Evolutionary conservation across 2,888 invertebrate genomes (phyloP), one percentile per base, ranked within the genome.

Genomic region (Eupsilia transversa): DNA sequence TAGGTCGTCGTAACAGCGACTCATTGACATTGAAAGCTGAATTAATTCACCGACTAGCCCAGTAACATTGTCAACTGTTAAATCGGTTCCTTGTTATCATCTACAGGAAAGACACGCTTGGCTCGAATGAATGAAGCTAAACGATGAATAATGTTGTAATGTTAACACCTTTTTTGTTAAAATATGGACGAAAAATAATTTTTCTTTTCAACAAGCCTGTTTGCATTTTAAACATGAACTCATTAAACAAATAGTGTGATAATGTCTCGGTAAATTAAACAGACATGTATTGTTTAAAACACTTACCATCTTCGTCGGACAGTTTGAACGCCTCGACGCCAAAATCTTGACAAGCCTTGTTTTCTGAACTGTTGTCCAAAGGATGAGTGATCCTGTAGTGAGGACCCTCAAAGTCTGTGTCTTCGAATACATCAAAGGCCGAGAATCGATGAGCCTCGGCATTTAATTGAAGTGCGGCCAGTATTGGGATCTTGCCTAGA

Each of bases 401-500:
- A 56, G 94, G 94, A 0, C 95, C 94, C 82, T 95, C 95, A 74
- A 95, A 95, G 68, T 96, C 95, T 0, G 96, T 96, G 77, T 97
- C 97, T 71, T 97, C 97, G 65, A 97, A 96, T 49, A 97, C 97
- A 88, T 97, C 97, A 86, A 97, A 97, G 1, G 97, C 97, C 49
- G 97, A 97, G 88, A 97, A 97, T 70, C 96, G 89, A 86, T 97
- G 97, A 35, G 97, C 97, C 86, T 97, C 97, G 0, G 97, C 97
- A 85, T 97, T 96, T 54, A 97, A 94, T 88, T 98, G 97, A 57
- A 99, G 95, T 23, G 97, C 97, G 0, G 98, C 97, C 82, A 99
- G 94, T 81, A 99, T 97, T 27, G 99, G 99, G 86, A 99, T 99
- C 93, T 97, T 98, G 72, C 97, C 97, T 78, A 99, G 95, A 80